Percentiles rank a stretch among this genome's conserved stretches.
These are phyloP conservation scores for Apogon hyalosoma DNA, from an alignment of 2,797 vertebrate species.

Conservation along the genomic window DNA sequence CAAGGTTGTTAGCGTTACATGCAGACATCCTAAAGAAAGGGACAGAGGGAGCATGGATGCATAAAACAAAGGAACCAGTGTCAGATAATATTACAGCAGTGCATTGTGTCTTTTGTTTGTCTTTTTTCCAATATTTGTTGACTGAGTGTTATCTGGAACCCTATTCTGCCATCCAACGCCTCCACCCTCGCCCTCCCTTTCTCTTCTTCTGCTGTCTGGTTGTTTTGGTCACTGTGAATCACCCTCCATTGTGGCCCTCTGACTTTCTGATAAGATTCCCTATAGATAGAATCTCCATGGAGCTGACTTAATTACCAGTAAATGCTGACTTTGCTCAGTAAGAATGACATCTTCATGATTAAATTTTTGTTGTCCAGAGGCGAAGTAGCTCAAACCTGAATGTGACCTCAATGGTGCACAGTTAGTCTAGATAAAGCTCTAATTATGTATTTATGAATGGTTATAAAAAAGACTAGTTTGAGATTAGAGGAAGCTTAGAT, in stretches of 20 bases:
- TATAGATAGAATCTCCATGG: conserved; percentile 17
- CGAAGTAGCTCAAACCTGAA: conserved; percentile 7
- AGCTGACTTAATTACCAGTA: conserved; percentile 40
- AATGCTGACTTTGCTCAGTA: conserved; percentile 26
- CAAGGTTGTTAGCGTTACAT: conserved; percentile 89
- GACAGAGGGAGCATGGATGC: neutral
- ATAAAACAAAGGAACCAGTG: neutral
- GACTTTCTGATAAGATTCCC: conserved; percentile 48
- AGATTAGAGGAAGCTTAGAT: too few relatives aligned
- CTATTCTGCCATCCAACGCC: conserved; percentile 28
- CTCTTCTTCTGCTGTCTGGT: conserved; percentile 18
- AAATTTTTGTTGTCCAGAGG: conserved; percentile 29
- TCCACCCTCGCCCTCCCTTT: neutral
- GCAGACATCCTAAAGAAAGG: conserved; percentile 88
- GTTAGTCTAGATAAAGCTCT: conserved; percentile 10
- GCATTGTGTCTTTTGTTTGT: conserved; percentile 23
- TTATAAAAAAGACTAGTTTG: conserved; percentile 6
- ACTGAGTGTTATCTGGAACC: conserved; percentile 27
- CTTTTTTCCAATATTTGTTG: conserved; percentile 37
- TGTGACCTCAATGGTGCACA: conserved; percentile 1
- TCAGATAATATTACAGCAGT: conserved; percentile 11
- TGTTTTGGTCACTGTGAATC: conserved; percentile 33
- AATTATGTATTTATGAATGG: conserved; percentile 2
- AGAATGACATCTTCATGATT: neutral
- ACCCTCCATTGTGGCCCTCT: conserved; percentile 26